Evolutionary conservation across 2,888 invertebrate genomes (phyloP).

Genomic region (Lasius platythorax): DNA sequence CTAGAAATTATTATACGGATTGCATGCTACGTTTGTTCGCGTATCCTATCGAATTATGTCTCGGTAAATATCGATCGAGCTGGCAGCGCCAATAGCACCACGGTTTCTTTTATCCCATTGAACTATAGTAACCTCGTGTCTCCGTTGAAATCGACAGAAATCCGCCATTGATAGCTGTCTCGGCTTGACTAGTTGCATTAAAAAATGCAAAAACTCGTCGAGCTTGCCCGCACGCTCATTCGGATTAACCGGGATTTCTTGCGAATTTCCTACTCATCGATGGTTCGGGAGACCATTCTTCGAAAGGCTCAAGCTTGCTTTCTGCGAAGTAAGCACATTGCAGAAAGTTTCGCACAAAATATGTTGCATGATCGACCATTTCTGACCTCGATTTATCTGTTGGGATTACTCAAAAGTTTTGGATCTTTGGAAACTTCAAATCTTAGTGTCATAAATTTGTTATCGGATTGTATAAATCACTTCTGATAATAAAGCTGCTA

Average conservation of each 20-base stretch:
- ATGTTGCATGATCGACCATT: neutral
- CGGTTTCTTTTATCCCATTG: slow-evolving; percentile 58
- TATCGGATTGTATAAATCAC: neutral
- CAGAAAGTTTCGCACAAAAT: slow-evolving; percentile 29
- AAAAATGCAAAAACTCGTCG: slow-evolving; percentile 70
- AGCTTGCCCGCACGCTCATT: slow-evolving; percentile 66
- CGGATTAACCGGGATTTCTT: slow-evolving; percentile 52
- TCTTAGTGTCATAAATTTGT: slow-evolving; percentile 2
- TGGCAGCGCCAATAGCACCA: slow-evolving; percentile 57
- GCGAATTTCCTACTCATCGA: slow-evolving; percentile 49
- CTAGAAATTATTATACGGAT: slow-evolving; percentile 9
- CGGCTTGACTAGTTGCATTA: slow-evolving; percentile 45
- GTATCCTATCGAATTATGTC: slow-evolving; percentile 79
- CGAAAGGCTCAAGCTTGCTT: slow-evolving; percentile 16
- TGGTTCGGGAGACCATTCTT: slow-evolving; percentile 41
- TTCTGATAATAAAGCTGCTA: neutral
- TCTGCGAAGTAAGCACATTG: neutral
- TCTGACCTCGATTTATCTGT: slow-evolving; percentile 7
- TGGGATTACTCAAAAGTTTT: neutral
- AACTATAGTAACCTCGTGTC: slow-evolving; percentile 63
- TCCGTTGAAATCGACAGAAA: slow-evolving; percentile 49
- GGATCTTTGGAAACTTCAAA: neutral
- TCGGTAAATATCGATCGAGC: slow-evolving; percentile 78
- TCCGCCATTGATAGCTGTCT: slow-evolving; percentile 18
- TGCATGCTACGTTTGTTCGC: slow-evolving; percentile 68